Conservation (phyloP, 2,797 vertebrate species). For the Setipinna tenuifilis region DNA sequence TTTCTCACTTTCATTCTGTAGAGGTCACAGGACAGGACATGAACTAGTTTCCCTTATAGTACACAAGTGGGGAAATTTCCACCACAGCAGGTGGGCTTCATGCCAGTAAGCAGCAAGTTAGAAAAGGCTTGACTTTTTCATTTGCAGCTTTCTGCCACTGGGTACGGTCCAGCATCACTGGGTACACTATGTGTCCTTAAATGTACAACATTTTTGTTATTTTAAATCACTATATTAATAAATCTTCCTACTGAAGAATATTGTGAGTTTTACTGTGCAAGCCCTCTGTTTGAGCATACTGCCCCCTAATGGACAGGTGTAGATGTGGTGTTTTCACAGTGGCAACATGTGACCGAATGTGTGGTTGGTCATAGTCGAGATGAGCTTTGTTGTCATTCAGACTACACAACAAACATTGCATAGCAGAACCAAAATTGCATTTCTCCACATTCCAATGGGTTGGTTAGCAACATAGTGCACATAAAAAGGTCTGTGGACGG, state of each 20-base stretch:
- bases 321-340: neutral
- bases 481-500: no score
- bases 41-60: neutral
- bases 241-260: no score
- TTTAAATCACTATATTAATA: neutral
- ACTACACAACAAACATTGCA: no score
- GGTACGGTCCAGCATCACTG: neutral
- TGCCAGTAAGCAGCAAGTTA: neutral
- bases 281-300: neutral
- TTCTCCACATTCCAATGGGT: no score
- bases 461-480: no score
- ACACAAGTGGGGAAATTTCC: neutral
- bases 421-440: no score
- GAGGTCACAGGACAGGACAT: neutral
- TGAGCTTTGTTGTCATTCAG: no score
- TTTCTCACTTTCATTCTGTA: neutral
- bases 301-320: conserved; percentile 1
- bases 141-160: neutral
- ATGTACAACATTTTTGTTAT: neutral
- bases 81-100: neutral
- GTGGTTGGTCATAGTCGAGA: no score
- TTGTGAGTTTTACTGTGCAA: no score
- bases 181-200: neutral
- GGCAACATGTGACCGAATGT: no score
- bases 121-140: neutral